A percentile compares a stretch with the other conserved stretches of the same genome.
phyloP scores from a whole-genome alignment of 2,888 invertebrate species.

The Pandemis cinnamomeana region DNA sequence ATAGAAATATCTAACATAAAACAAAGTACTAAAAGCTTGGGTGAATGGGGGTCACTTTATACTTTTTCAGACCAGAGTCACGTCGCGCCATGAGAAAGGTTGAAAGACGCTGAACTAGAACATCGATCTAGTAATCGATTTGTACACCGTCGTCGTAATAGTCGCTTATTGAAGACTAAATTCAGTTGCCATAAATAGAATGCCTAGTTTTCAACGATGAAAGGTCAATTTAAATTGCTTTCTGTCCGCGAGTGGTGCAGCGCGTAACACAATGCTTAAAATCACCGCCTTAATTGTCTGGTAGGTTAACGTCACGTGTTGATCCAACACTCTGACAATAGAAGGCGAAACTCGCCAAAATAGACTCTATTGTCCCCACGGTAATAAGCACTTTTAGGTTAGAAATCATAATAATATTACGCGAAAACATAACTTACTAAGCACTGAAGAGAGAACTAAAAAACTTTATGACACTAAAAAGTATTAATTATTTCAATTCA shows the following conservation, averaged over 20 bases:
- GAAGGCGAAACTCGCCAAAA: not conserved
- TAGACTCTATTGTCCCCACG: not conserved
- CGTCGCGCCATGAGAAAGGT: too few relatives aligned
- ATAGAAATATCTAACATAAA: too few relatives aligned
- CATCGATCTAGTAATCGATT: not conserved
- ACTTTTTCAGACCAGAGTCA: too few relatives aligned
- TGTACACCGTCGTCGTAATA: not conserved
- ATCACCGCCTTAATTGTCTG: not conserved
- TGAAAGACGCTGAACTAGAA: not conserved
- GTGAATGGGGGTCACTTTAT: too few relatives aligned
- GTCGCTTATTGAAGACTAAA: not conserved
- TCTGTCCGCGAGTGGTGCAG: not conserved
- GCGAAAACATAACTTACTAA: not conserved
- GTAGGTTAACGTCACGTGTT: not conserved
- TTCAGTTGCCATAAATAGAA: not conserved
- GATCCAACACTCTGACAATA: not conserved
- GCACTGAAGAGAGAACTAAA: not conserved
- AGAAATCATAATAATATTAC: not conserved
- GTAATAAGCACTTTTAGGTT: constrained; percentile 16
- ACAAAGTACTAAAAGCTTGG: too few relatives aligned
- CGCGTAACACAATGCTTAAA: constrained; percentile 14
- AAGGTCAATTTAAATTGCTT: constrained; percentile 4
- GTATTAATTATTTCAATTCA: not conserved
- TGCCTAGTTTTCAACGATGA: not conserved
- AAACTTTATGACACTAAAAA: not conserved